A percentile compares a stretch with the other conserved stretches of the same genome.
Conservation (phyloP, 2,113 vertebrate species). For the Myotis brandtii region DNA sequence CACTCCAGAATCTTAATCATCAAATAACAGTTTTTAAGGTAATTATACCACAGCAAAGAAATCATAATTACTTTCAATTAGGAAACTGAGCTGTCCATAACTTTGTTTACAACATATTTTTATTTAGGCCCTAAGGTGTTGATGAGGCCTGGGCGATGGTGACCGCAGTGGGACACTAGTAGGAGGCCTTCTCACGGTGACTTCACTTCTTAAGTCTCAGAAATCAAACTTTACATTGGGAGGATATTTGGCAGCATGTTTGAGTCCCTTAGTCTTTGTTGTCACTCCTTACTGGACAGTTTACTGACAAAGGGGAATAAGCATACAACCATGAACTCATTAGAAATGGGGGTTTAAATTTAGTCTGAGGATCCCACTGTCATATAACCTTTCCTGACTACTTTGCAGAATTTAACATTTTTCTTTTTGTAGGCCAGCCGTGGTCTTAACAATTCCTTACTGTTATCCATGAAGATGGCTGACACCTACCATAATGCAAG, state of each 20-base stretch:
- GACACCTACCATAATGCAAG: neutral
- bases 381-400: neutral
- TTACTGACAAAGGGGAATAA: neutral
- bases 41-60: constrained; percentile 87
- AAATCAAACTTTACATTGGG: neutral
- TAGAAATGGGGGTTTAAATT: neutral
- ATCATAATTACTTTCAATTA: constrained; percentile 86
- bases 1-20: constrained; percentile 94
- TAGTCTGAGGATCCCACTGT: neutral
- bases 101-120: constrained; percentile 76
- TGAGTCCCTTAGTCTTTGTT: neutral
- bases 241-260: neutral
- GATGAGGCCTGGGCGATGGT: neutral
- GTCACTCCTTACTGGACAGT: neutral
- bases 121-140: neutral
- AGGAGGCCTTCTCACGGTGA: neutral
- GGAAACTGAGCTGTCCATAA: constrained; percentile 78
- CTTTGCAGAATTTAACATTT: neutral
- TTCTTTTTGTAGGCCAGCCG: neutral
- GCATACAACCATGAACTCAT: neutral
- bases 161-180: fast-evolving
- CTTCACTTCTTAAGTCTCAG: neutral
- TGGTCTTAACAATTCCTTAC: neutral
- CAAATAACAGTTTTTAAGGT: constrained; percentile 89
- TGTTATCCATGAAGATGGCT: neutral